These are phyloP conservation scores for Druon quercuslanigerum DNA, from an alignment of 1,140 invertebrate genomes.

Conservation along the genomic window DNA sequence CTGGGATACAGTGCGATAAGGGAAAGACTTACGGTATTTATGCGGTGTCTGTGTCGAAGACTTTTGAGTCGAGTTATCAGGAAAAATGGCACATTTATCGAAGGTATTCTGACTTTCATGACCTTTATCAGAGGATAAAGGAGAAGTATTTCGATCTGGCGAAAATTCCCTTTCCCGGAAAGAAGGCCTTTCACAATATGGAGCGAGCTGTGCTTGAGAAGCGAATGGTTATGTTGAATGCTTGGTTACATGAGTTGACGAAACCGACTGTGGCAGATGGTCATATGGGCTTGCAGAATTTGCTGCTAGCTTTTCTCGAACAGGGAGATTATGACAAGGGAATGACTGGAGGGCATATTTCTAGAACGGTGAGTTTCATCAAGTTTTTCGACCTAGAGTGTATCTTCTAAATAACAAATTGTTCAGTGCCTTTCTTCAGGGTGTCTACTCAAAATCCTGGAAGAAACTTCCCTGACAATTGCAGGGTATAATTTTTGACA, in stretches of 20 bases:
- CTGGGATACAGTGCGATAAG: conserved; percentile 84
- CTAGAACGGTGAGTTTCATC: conserved; percentile 74
- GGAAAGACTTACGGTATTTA: conserved; percentile 93
- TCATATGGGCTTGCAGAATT: conserved; percentile 81
- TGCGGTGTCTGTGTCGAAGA: conserved; percentile 86
- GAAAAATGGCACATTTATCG: conserved; percentile 88
- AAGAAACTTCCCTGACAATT: too few species aligned
- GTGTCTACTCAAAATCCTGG: too few species aligned
- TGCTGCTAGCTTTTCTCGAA: conserved; percentile 86
- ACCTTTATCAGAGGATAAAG: conserved; percentile 87
- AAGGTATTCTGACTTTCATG: conserved; percentile 94
- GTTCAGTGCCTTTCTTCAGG: too few species aligned
- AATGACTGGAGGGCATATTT: conserved; percentile 78
- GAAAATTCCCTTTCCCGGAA: conserved; percentile 90
- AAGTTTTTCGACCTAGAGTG: background rate
- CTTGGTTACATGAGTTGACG: conserved; percentile 85
- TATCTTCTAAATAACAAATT: too few species aligned
- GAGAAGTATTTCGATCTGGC: conserved; percentile 88
- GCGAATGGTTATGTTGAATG: conserved; percentile 89
- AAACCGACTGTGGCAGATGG: conserved; percentile 79
- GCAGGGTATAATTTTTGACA: too few species aligned
- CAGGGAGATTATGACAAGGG: conserved; percentile 86
- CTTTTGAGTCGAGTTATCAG: conserved; percentile 80
- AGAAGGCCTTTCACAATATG: conserved; percentile 96
- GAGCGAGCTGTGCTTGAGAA: conserved; percentile 91